Evolutionary conservation across 2,888 invertebrate genomes (phyloP), one percentile per base, ranked within the genome.

Genomic region (Tachina fera): DNA sequence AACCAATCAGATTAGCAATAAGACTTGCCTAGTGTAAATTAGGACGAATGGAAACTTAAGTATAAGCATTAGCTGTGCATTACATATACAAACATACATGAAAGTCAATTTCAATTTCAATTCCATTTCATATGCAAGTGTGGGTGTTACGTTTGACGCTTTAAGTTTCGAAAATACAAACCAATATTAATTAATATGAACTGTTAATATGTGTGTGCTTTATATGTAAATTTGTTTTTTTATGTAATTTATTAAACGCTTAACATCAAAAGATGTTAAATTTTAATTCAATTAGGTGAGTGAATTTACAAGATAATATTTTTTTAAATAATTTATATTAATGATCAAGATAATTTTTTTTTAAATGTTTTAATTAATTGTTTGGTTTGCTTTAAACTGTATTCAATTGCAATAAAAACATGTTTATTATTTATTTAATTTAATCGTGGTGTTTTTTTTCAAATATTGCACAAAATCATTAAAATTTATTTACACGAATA

Each of bases 201-300:
- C 19, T 8, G 9, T 6, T 0, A n/a, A 51, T 51, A n/a, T 51
- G 19, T 16, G 16, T 5, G 14, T 16, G 16, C 9, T 8, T 8
- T 47, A 56, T 16, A 76, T 82, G 70, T 19, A 76, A 61, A 82
- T 63, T 70, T 61, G 3, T 19, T 75, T 53, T 49, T 31, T 22
- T 6, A 31, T 31, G 19, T 61, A 60, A 68, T 68, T 67, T 75
- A 43, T 10, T 81, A 39, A 75, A 75, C 41, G 41, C 39, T 45
- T 16, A 51, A 61, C 31, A 31, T 31, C 31, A 31, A 74, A 53
- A 39, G 47, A 43, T 79, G 72, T 41, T 72, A 72, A 79, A 49
- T 79, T 72, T 8, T 67, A 71, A 71, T 71, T 71, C n/a, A 81
- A 81, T 75, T 75, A 75, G 67, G 75, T 75, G 68, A 68, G 70